Evolutionary conservation across 2,888 invertebrate species (phyloP).

Genomic region (Pilophorus perplexus): DNA sequence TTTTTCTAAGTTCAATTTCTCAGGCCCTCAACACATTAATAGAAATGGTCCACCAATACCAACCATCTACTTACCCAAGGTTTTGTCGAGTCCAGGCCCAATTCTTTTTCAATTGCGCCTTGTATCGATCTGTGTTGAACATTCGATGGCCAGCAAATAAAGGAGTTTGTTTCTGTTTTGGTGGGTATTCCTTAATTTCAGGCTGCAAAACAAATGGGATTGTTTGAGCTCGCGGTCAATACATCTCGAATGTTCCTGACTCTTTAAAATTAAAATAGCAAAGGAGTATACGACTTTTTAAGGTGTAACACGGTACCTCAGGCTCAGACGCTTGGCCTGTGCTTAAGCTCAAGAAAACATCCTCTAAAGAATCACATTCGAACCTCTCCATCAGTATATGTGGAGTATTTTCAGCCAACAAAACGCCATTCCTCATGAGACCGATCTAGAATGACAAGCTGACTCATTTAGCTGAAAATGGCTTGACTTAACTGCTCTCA

Average conservation of each 20-base stretch:
- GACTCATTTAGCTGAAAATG: background rate
- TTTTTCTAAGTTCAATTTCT: no score
- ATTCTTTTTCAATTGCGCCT: constrained; percentile 47
- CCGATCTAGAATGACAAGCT: constrained; percentile 55
- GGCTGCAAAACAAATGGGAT: no score
- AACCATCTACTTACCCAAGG: constrained; percentile 41
- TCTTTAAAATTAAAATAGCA: no score
- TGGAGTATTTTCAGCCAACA: constrained; percentile 57
- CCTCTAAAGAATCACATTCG: constrained; percentile 53
- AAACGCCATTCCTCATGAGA: constrained; percentile 57
- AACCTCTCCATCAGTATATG: constrained; percentile 51
- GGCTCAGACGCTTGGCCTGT: constrained; percentile 39
- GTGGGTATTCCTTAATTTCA: constrained; percentile 41
- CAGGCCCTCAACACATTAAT: no score
- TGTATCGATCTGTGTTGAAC: constrained; percentile 40
- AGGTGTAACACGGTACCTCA: no score
- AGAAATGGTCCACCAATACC: no score
- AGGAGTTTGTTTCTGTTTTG: constrained; percentile 27
- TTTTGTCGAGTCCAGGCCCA: constrained; percentile 46
- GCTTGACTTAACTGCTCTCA: no score
- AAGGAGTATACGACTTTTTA: no score
- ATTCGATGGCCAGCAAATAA: constrained; percentile 6
- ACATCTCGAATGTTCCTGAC: no score
- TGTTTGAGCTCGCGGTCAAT: no score
- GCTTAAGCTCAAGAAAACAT: constrained; percentile 57